A percentile compares a stretch with the other conserved stretches of the same genome.
phyloP scores from a whole-genome alignment of 1,140 invertebrate species.

The Tetranychus cinnabarinus region DNA sequence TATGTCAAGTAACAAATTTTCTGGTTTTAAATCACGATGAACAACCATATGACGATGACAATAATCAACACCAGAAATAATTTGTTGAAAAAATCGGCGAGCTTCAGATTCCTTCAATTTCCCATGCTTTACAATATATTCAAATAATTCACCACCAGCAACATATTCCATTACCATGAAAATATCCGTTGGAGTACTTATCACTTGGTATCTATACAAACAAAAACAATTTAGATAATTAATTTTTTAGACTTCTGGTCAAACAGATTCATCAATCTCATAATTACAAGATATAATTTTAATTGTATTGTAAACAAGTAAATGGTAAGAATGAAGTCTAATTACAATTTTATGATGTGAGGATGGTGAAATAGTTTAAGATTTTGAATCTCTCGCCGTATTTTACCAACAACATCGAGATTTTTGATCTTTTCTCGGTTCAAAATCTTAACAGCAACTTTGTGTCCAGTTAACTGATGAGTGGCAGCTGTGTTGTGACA shows the following conservation, averaged over 20 bases:
- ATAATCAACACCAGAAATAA: constrained; percentile 97
- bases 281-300: no score
- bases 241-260: no score
- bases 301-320: no score
- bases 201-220: constrained; percentile 48
- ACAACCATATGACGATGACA: constrained; percentile 99
- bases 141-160: constrained; percentile 92
- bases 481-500: constrained; percentile 48
- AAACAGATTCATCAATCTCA: no score
- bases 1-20: constrained; percentile 88
- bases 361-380: constrained; percentile 95
- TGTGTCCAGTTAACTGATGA: constrained; percentile 88
- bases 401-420: constrained; percentile 96
- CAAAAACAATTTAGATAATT: not conserved
- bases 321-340: constrained; percentile 13
- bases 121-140: constrained; percentile 97
- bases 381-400: constrained; percentile 94
- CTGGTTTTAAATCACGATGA: constrained; percentile 59
- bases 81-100: constrained; percentile 91
- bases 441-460: constrained; percentile 95
- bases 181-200: constrained; percentile 96
- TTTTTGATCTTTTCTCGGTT: constrained; percentile 98
- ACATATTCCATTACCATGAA: constrained; percentile 99
- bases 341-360: constrained; percentile 96
- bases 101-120: constrained; percentile 87